Percentiles rank a stretch among this genome's conserved stretches.
Conservation (phyloP, 2,888 invertebrate species). For the Drosophila picticornis region DNA sequence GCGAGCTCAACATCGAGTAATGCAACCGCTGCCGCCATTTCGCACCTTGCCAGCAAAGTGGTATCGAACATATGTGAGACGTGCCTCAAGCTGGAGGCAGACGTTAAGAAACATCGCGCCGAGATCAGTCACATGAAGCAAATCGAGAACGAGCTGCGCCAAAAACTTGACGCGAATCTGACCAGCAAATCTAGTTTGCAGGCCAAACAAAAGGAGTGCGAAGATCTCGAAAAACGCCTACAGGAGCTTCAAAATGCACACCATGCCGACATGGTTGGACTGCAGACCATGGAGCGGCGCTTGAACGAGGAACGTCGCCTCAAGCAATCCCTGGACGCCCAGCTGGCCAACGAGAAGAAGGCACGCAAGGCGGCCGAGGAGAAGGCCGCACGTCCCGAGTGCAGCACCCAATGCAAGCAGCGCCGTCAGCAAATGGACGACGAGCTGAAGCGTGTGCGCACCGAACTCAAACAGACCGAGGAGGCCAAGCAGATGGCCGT, state of each 20-base stretch:
- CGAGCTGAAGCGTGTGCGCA: slow-evolving; percentile 88
- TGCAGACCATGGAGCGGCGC: slow-evolving; percentile 91
- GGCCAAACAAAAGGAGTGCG: slow-evolving; percentile 90
- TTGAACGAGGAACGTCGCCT: slow-evolving; percentile 93
- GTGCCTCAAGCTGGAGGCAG: slow-evolving; percentile 84
- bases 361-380: slow-evolving; percentile 87
- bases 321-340: slow-evolving; percentile 90
- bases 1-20: slow-evolving; percentile 81
- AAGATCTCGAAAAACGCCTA: slow-evolving; percentile 93
- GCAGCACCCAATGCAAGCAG: slow-evolving; percentile 89
- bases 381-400: slow-evolving; percentile 87
- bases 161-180: slow-evolving; percentile 87
- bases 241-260: slow-evolving; percentile 91
- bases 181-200: slow-evolving; percentile 92
- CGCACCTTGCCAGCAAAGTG: slow-evolving; percentile 84
- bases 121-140: slow-evolving; percentile 85
- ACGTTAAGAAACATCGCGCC: slow-evolving; percentile 84
- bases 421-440: slow-evolving; percentile 89
- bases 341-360: slow-evolving; percentile 90
- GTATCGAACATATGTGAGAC: slow-evolving; percentile 85
- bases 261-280: slow-evolving; percentile 91
- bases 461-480: slow-evolving; percentile 89
- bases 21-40: slow-evolving; percentile 80
- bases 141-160: slow-evolving; percentile 85
- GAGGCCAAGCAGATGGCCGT: slow-evolving; percentile 87